phyloP scores from a whole-genome alignment of 2,113 vertebrate species.

The Takifugu flavidus region DNA sequence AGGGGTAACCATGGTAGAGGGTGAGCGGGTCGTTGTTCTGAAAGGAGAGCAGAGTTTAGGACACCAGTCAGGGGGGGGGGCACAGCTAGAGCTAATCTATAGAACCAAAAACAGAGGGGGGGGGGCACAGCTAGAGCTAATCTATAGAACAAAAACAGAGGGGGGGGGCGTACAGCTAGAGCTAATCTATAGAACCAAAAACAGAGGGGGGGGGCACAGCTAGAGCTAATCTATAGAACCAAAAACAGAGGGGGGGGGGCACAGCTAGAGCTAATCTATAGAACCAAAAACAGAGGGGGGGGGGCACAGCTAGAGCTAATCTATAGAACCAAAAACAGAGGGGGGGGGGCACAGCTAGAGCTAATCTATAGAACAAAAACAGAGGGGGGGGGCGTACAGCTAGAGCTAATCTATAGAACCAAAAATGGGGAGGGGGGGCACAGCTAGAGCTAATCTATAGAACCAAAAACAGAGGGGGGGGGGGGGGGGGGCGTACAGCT shows the following conservation, averaged over 20 bases:
- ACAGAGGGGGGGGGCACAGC: not conserved
- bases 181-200: constrained; percentile 3
- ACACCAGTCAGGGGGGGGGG: too few relatives aligned
- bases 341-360: constrained; percentile 7
- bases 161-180: constrained; percentile 24
- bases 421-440: too few relatives aligned
- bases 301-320: constrained; percentile 14
- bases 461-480: constrained; percentile 1
- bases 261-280: constrained; percentile 26
- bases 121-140: constrained; percentile 12
- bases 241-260: constrained; percentile 36
- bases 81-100: constrained; percentile 25
- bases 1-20: constrained; percentile 74
- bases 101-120: constrained; percentile 47
- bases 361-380: not conserved
- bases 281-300: constrained; percentile 36
- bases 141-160: constrained; percentile 1
- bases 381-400: constrained; percentile 13
- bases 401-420: constrained; percentile 18
- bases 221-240: constrained; percentile 33
- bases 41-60: constrained; percentile 43
- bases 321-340: constrained; percentile 40
- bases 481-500: constrained; percentile 16
- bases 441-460: too few relatives aligned
- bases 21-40: constrained; percentile 77